Evolutionary conservation across 2,797 vertebrate species (phyloP).

Genomic region (Holocentrus rufus): DNA sequence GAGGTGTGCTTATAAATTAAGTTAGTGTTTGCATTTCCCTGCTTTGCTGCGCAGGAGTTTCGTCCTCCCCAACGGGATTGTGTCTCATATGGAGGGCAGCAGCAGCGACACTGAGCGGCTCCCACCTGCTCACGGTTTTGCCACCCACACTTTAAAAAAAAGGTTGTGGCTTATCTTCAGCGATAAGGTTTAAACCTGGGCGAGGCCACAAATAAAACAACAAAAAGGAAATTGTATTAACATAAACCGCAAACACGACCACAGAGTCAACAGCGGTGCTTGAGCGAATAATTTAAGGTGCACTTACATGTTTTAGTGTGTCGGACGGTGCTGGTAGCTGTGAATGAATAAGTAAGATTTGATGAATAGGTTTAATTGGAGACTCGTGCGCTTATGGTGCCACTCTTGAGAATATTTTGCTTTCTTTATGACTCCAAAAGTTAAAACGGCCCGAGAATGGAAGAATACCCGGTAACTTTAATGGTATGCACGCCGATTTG

Average conservation of each 20-base stretch:
- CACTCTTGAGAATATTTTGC: neutral
- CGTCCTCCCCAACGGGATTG: constrained; percentile 62
- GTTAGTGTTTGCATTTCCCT: constrained; percentile 58
- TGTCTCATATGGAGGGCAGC: constrained; percentile 57
- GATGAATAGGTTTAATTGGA: constrained; percentile 4
- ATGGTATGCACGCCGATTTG: neutral
- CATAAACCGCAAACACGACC: neutral
- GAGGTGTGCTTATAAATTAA: constrained; percentile 46
- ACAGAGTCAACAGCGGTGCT: neutral
- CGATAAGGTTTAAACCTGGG: too few species aligned
- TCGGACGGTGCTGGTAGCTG: too few species aligned
- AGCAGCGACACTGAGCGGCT: constrained; percentile 82
- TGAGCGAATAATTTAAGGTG: neutral
- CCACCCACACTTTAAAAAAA: constrained; percentile 74
- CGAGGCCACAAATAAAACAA: neutral
- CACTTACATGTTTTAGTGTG: constrained; percentile 75
- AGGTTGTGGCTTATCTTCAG: neutral
- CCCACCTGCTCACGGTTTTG: constrained; percentile 73
- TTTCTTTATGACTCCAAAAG: neutral
- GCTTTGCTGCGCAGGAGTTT: constrained; percentile 60
- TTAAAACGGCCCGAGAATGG: rapidly evolving
- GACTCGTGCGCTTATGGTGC: neutral
- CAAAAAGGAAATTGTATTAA: neutral
- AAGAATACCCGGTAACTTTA: neutral
- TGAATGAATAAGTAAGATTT: too few species aligned